Percentiles rank a stretch among this genome's conserved stretches.
These are phyloP conservation scores for Malurus leucopterus DNA, from an alignment of 2,797 vertebrate genomes.

Conservation along the genomic window DNA sequence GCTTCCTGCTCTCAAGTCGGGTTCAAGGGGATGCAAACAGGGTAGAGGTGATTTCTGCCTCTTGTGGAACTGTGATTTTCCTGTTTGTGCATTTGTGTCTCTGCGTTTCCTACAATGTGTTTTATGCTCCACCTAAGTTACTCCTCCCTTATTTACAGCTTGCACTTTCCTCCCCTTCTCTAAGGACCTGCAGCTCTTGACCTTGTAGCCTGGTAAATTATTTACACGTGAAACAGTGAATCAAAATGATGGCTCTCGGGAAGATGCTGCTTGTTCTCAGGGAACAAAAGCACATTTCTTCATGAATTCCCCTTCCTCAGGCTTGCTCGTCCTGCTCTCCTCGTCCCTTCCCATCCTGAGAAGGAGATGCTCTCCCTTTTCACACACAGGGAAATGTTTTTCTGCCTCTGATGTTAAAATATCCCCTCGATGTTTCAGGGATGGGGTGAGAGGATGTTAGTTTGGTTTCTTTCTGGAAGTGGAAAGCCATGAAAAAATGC, in stretches of 20 bases:
- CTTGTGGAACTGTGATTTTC: background rate
- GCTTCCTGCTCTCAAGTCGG: background rate
- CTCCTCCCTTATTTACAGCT: slow-evolving; percentile 48
- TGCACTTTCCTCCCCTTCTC: slow-evolving; percentile 37
- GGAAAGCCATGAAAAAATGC: background rate
- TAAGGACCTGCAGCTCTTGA: slow-evolving; percentile 49
- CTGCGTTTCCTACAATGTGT: background rate
- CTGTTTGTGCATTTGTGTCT: background rate
- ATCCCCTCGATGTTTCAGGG: background rate
- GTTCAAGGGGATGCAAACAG: background rate
- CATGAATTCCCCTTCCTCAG: slow-evolving; percentile 11
- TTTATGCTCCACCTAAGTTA: slow-evolving; percentile 12
- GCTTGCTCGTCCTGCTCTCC: background rate
- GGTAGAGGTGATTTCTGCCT: background rate
- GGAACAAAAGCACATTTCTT: background rate
- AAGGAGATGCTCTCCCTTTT: background rate
- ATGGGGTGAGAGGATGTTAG: background rate
- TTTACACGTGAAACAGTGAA: slow-evolving; percentile 58
- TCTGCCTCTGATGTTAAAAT: slow-evolving; percentile 18
- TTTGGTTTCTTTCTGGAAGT: background rate
- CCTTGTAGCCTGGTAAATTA: slow-evolving; percentile 66
- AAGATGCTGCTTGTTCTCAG: slow-evolving; percentile 51
- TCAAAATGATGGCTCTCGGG: slow-evolving; percentile 40
- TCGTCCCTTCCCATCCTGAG: background rate
- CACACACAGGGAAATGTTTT: background rate